Evolutionary conservation across 2,113 vertebrate genomes (phyloP), one percentile per base, ranked within the genome.

Genomic region (Actenoides lindsayi): DNA sequence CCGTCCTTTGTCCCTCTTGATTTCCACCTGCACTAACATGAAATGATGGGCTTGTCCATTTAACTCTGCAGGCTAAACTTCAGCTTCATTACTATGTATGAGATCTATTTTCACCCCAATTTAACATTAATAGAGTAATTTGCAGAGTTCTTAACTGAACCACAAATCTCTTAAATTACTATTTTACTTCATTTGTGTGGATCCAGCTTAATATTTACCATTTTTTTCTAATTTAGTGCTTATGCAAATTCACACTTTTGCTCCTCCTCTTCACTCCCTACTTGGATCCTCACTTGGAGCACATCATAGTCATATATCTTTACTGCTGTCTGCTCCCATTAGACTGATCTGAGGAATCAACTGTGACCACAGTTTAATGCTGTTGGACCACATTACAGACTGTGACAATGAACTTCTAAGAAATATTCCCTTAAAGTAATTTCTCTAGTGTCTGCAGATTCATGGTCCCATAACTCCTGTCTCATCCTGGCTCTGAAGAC

Each of bases 121-220:
- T 97, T 94, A 94, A 82, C 84, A 92, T 73, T 94, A 96, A 92
- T 85, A 74, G 93, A 94, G 80, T 97, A 93, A 97, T 97, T 91
- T 97, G 63, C 80, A 70, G 88, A 75, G 51, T 83, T 85, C 54
- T 68, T 94, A 94, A 92, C 57, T 44, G 81, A 96, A 89, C 18
- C 74, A 92, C 41, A 95, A 78, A 89, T 92, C 81, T 93, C 77
- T 71, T 81, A 89, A 96, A 96, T 75, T 64, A 79, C 53, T 83
- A 64, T 90, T 96, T 93, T 84, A 75, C 88, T 90, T 96, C n/a
- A 42, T 77, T 85, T 89, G 33, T 78, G 42, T 41, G 41, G 54
- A 60, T 64, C 42, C 42, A 60, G 14, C 8, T 85, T 87, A 83
- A 87, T 93, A 68, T 84, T 74, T 87, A 90, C 54, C 54, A 56